Evolutionary conservation across 1,140 invertebrate genomes (phyloP).

Genomic region (Euborellia annulipes): DNA sequence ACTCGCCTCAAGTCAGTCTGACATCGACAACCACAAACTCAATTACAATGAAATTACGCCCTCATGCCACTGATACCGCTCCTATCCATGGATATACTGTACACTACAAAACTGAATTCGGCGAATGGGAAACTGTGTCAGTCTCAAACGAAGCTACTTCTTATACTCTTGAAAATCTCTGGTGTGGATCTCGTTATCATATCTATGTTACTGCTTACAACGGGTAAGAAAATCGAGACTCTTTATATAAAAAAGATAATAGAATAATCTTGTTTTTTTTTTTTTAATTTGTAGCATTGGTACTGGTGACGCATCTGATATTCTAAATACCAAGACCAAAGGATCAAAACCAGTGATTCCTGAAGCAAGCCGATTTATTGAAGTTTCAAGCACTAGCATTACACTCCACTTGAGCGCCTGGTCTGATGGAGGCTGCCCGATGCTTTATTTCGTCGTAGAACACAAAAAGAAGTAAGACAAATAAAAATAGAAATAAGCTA

Average conservation of each 20-base stretch:
- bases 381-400: conserved; percentile 80
- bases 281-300: conserved; percentile 49
- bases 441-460: conserved; percentile 90
- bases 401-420: conserved; percentile 81
- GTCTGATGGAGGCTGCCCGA: conserved; percentile 88
- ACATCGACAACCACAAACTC: conserved; percentile 71
- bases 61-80: conserved; percentile 53
- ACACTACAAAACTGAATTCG: conserved; percentile 83
- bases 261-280: too few relatives aligned
- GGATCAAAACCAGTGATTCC: conserved; percentile 82
- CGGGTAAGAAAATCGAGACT: conserved; percentile 44
- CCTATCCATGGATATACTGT: conserved; percentile 77
- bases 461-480: conserved; percentile 74
- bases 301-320: conserved; percentile 71
- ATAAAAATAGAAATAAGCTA: too few relatives aligned
- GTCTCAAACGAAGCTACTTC: conserved; percentile 56
- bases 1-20: conserved; percentile 61
- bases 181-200: conserved; percentile 83
- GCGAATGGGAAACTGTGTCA: conserved; percentile 78
- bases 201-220: conserved; percentile 83
- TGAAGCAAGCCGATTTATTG: conserved; percentile 74
- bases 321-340: conserved; percentile 69
- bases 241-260: too few relatives aligned
- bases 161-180: conserved; percentile 70
- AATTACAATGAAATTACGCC: conserved; percentile 61